These are phyloP conservation scores for Alectura lathami DNA, from an alignment of 2,113 vertebrate genomes.

Conservation along the genomic window DNA sequence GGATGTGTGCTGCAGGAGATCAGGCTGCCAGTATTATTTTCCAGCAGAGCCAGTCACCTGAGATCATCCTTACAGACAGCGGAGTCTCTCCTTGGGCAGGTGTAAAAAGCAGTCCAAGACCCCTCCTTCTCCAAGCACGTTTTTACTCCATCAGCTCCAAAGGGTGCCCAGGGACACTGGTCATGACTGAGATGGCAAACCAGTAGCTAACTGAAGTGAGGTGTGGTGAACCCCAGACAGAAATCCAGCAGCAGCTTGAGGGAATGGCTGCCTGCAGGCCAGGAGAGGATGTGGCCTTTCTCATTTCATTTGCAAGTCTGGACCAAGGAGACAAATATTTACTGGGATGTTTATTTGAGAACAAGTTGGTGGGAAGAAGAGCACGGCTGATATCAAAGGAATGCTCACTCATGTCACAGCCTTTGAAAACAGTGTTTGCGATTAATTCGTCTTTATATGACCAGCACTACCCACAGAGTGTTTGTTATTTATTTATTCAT, in stretches of 20 bases:
- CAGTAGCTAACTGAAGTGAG: neutral
- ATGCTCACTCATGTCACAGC: constrained; percentile 45
- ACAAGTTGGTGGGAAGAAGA: constrained; percentile 63
- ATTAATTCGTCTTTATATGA: constrained; percentile 54
- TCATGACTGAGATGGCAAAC: neutral
- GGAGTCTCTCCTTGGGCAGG: neutral
- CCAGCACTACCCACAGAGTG: constrained; percentile 46
- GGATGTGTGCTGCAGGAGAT: neutral
- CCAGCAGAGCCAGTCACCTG: neutral
- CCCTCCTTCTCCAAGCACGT: neutral
- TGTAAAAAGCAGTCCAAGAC: neutral
- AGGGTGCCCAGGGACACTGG: neutral
- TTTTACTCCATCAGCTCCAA: neutral
- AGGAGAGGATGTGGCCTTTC: neutral
- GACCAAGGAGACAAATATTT: constrained; percentile 57
- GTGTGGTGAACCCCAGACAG: neutral
- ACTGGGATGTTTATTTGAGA: constrained; percentile 65
- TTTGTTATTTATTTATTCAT: constrained; percentile 69
- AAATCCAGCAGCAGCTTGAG: neutral
- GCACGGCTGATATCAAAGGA: constrained; percentile 52
- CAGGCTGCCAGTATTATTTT: no score
- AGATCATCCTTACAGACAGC: neutral
- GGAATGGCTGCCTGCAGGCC: neutral
- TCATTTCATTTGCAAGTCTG: neutral
- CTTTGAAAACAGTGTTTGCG: constrained; percentile 37